Evolutionary conservation across 1,140 invertebrate species (phyloP).

Genomic region (Drosophila tsacasi): DNA sequence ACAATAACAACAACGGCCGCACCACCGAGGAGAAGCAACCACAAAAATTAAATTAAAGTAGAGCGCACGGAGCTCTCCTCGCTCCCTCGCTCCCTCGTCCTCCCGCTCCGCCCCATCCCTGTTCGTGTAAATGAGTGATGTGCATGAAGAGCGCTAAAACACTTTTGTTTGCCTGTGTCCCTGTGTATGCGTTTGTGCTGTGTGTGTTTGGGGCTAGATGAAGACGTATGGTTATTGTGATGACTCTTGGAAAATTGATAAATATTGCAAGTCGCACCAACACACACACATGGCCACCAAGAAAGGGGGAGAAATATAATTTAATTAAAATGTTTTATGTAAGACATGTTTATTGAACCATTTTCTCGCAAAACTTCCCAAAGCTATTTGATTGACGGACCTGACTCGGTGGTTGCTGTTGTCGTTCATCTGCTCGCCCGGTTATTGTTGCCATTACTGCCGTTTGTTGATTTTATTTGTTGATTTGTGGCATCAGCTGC

Average conservation of each 20-base stretch:
- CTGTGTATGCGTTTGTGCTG: constrained; percentile 17
- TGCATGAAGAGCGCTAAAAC: constrained; percentile 77
- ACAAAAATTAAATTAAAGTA: constrained; percentile 84
- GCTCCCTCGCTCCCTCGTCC: neutral
- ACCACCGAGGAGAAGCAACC: constrained; percentile 54
- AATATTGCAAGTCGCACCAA: constrained; percentile 67
- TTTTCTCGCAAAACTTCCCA: constrained; percentile 68
- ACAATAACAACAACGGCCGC: constrained; percentile 38
- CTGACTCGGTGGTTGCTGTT: constrained; percentile 18
- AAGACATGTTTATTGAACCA: constrained; percentile 83
- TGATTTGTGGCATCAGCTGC: constrained; percentile 71
- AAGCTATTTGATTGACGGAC: constrained; percentile 77
- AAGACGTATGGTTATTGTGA: constrained; percentile 82
- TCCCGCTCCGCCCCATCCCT: neutral
- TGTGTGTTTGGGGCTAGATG: constrained; percentile 62
- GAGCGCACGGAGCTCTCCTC: constrained; percentile 37
- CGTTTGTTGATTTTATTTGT: constrained; percentile 62
- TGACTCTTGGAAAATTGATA: constrained; percentile 78
- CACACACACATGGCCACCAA: neutral
- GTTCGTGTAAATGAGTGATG: constrained; percentile 76
- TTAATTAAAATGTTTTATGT: constrained; percentile 83
- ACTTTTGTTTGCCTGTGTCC: constrained; percentile 71
- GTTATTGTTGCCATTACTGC: constrained; percentile 12
- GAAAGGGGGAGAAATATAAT: constrained; percentile 66
- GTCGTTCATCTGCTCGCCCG: neutral